phyloP scores from a whole-genome alignment of 2,888 invertebrate species.

The Microctonus aethiopoides region DNA sequence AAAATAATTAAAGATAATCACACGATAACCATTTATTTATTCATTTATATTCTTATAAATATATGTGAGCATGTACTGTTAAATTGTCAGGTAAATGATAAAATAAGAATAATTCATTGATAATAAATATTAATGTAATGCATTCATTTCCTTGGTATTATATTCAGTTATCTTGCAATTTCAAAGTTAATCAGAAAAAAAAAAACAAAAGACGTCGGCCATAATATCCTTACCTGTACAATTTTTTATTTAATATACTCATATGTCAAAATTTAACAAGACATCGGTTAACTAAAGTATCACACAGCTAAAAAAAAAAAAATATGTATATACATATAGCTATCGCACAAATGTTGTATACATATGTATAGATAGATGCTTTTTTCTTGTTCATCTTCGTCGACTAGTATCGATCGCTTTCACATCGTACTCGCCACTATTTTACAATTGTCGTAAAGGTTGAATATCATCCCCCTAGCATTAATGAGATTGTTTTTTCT shows the following conservation, averaged over 20 bases:
- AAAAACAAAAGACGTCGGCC: too few relatives aligned
- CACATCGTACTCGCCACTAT: not conserved
- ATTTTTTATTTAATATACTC: too few relatives aligned
- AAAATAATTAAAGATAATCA: not conserved
- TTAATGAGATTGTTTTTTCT: not conserved
- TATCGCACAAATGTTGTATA: not conserved
- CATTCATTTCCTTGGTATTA: not conserved
- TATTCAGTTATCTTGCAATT: too few relatives aligned
- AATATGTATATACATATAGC: not conserved
- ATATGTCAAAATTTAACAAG: not conserved
- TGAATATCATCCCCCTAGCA: not conserved
- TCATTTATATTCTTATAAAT: not conserved
- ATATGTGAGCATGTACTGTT: not conserved
- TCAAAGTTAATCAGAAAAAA: too few relatives aligned
- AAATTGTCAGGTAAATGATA: too few relatives aligned
- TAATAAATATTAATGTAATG: not conserved
- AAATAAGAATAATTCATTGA: not conserved
- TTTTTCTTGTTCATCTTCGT: not conserved
- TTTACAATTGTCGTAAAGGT: constrained; percentile 11
- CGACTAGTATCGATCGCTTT: constrained; percentile 6
- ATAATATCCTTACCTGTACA: too few relatives aligned
- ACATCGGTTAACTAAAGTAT: not conserved
- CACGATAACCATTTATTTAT: not conserved
- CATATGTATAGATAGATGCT: not conserved
- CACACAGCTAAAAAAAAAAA: not conserved